A percentile compares a stretch with the other conserved stretches of the same genome.
These are phyloP conservation scores for Diploptera punctata DNA, from an alignment of 2,888 invertebrate genomes.

Conservation along the genomic window DNA sequence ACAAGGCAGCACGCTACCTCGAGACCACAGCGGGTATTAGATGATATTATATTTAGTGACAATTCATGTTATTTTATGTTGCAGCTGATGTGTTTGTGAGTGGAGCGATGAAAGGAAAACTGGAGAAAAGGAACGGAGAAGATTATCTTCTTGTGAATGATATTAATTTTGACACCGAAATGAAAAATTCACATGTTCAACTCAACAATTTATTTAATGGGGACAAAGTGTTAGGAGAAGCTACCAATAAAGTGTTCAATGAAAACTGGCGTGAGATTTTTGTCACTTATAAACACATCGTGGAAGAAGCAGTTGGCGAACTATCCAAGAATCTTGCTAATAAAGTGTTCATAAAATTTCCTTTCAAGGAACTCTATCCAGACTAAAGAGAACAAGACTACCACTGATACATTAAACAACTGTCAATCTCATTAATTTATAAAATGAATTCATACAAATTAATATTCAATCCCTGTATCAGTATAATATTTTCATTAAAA, in stretches of 20 bases:
- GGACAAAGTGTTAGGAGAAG: slow-evolving; percentile 47
- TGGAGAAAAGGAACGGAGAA: slow-evolving; percentile 38
- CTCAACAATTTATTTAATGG: slow-evolving; percentile 49
- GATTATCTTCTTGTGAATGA: slow-evolving; percentile 39
- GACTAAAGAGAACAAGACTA: neutral
- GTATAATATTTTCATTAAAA: too few species aligned
- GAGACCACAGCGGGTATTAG: too few species aligned
- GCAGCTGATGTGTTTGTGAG: slow-evolving; percentile 30
- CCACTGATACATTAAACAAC: neutral
- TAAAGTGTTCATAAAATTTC: slow-evolving; percentile 27
- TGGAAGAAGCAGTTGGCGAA: slow-evolving; percentile 36
- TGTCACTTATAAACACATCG: slow-evolving; percentile 39
- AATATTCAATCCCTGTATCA: too few species aligned
- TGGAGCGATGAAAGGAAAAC: slow-evolving; percentile 19
- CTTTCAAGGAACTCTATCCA: slow-evolving; percentile 34
- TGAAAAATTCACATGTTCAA: slow-evolving; percentile 37
- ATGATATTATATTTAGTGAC: too few species aligned
- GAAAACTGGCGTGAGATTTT: slow-evolving; percentile 48
- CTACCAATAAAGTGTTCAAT: slow-evolving; percentile 47
- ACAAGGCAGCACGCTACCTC: too few species aligned
- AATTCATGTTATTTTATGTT: too few species aligned
- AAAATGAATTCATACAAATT: too few species aligned
- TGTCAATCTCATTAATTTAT: too few species aligned
- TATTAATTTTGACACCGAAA: slow-evolving; percentile 29
- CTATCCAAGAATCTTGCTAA: slow-evolving; percentile 37